Conservation (phyloP, 2,797 vertebrate species). For the Falco cherrug region DNA sequence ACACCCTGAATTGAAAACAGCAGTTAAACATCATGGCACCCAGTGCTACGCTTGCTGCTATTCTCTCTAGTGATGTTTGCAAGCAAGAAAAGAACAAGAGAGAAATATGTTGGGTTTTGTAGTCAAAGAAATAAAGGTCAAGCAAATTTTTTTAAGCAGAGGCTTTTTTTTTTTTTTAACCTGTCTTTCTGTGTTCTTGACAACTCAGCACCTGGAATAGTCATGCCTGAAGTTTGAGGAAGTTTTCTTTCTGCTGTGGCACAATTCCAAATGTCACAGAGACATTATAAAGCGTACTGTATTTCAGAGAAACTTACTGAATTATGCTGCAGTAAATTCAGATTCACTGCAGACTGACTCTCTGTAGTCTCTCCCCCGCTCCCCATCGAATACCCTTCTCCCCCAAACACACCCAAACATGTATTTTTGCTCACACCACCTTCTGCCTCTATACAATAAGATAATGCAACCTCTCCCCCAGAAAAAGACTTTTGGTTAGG, state of each 20-base stretch:
- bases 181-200: neutral
- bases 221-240: neutral
- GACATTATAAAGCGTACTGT: neutral
- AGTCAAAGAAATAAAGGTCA: neutral
- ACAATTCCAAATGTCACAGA: neutral
- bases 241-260: neutral
- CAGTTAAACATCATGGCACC: neutral
- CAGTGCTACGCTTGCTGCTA: neutral
- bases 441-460: neutral
- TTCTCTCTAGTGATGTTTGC: neutral
- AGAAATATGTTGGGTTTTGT: neutral
- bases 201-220: neutral
- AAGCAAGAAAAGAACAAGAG: neutral
- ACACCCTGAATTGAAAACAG: neutral
- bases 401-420: neutral
- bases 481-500: neutral
- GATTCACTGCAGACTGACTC: neutral
- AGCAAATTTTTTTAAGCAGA: neutral
- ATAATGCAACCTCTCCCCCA: neutral
- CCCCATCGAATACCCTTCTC: neutral
- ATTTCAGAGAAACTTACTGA: neutral
- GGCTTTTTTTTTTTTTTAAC: neutral
- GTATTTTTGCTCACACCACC: neutral
- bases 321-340: neutral
- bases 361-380: neutral